phyloP scores from a whole-genome alignment of 2,888 invertebrate species.

The Prosopocoilus inquinatus region DNA sequence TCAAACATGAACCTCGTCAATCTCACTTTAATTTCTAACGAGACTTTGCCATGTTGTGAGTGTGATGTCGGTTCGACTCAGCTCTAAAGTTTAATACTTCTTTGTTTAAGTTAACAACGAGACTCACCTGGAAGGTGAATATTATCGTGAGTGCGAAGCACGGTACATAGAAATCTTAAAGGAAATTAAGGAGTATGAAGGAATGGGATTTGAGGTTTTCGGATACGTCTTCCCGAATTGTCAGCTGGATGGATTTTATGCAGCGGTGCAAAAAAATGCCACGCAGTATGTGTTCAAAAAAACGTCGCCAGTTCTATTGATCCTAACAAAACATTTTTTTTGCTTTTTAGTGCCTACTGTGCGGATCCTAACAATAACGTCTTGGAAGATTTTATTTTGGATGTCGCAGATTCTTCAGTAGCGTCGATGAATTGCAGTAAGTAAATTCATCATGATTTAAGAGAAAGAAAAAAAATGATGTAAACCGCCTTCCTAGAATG shows the following conservation, averaged over 20 bases:
- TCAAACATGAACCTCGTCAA: constrained; percentile 37
- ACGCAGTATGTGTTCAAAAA: constrained; percentile 39
- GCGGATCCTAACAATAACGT: constrained; percentile 56
- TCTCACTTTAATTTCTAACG: constrained; percentile 37
- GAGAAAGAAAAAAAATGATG: neutral
- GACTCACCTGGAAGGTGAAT: constrained; percentile 43
- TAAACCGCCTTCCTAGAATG: constrained; percentile 62
- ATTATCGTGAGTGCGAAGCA: constrained; percentile 49
- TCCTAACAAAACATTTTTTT: constrained; percentile 4
- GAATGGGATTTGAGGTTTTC: constrained; percentile 40
- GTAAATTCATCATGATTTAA: constrained; percentile 37
- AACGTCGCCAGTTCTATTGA: constrained; percentile 4
- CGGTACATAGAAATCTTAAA: constrained; percentile 38
- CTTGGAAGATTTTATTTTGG: constrained; percentile 55
- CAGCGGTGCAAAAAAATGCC: constrained; percentile 47
- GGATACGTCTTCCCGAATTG: constrained; percentile 49
- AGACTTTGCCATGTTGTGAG: constrained; percentile 49
- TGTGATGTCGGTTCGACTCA: neutral
- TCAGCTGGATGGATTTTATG: constrained; percentile 55
- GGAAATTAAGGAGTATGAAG: constrained; percentile 38
- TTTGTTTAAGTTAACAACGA: constrained; percentile 39
- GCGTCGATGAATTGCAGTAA: constrained; percentile 62
- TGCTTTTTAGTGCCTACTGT: constrained; percentile 56
- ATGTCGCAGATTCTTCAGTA: constrained; percentile 47
- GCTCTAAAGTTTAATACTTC: neutral